Percentiles rank a stretch among this genome's conserved stretches.
Conservation (phyloP, 64 coral and sea anemone species). For the Dendronephthya gigantea region DNA sequence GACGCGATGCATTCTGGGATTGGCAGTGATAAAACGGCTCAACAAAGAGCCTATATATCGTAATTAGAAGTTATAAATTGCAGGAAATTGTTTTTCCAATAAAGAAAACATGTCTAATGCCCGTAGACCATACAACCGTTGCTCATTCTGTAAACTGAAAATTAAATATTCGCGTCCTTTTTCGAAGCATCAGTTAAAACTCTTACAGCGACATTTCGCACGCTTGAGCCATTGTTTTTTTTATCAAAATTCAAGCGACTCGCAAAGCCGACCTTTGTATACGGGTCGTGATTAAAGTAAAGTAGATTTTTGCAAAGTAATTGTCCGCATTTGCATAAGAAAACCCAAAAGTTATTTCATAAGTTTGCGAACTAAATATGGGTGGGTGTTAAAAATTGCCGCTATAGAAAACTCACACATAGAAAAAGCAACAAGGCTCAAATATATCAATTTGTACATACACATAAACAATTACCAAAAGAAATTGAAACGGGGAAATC, state of each 20-base stretch:
- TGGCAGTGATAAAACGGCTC: neutral
- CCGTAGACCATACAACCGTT: neutral
- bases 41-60: neutral
- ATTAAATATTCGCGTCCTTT: neutral
- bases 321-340: slow-evolving; percentile 2
- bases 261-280: neutral
- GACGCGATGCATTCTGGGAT: neutral
- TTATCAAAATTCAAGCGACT: neutral
- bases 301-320: neutral
- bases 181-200: neutral
- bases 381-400: neutral
- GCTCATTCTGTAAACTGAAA: neutral
- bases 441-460: neutral
- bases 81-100: slow-evolving; percentile 1
- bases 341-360: neutral
- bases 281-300: neutral
- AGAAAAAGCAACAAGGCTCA: neutral
- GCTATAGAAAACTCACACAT: neutral
- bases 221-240: neutral
- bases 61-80: slow-evolving; percentile 5
- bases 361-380: neutral
- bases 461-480: neutral
- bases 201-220: neutral
- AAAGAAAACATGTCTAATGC: neutral
- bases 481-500: neutral